These are phyloP conservation scores for Pseudomyrmex dendroicus DNA, from an alignment of 1,140 invertebrate genomes.

Conservation along the genomic window DNA sequence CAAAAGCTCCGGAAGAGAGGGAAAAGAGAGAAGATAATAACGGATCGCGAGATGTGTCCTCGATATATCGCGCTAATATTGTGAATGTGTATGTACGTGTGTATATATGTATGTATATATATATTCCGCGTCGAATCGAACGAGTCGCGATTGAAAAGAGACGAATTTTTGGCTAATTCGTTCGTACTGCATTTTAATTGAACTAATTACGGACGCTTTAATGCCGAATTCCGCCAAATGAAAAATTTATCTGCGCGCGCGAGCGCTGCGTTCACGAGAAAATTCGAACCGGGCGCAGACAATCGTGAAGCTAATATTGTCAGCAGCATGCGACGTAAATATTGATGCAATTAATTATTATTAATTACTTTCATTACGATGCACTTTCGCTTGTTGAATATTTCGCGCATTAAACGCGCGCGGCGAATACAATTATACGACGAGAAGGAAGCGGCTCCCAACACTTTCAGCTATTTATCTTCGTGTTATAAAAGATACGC, in stretches of 20 bases:
- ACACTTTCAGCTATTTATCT: neutral
- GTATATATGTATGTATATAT: neutral
- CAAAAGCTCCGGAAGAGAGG: too few relatives aligned
- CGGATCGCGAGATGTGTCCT: neutral
- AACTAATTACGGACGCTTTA: neutral
- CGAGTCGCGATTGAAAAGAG: neutral
- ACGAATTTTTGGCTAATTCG: neutral
- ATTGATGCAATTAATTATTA: constrained; percentile 41
- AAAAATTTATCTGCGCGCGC: constrained; percentile 5
- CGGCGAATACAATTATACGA: too few relatives aligned
- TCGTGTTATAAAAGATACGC: neutral
- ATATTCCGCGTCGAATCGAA: neutral
- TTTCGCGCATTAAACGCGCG: neutral
- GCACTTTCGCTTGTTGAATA: constrained; percentile 43
- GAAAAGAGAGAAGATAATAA: constrained; percentile 7
- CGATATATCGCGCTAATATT: too few relatives aligned
- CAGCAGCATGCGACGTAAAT: constrained; percentile 16
- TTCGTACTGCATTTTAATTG: constrained; percentile 1
- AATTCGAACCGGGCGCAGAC: neutral
- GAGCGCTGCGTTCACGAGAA: neutral
- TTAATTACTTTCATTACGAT: constrained; percentile 21
- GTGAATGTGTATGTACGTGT: too few relatives aligned
- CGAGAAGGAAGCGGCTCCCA: neutral
- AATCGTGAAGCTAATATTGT: constrained; percentile 23
- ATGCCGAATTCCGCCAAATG: neutral